Conservation (phyloP, 2,113 vertebrate genomes). For the Neofelis nebulosa region DNA sequence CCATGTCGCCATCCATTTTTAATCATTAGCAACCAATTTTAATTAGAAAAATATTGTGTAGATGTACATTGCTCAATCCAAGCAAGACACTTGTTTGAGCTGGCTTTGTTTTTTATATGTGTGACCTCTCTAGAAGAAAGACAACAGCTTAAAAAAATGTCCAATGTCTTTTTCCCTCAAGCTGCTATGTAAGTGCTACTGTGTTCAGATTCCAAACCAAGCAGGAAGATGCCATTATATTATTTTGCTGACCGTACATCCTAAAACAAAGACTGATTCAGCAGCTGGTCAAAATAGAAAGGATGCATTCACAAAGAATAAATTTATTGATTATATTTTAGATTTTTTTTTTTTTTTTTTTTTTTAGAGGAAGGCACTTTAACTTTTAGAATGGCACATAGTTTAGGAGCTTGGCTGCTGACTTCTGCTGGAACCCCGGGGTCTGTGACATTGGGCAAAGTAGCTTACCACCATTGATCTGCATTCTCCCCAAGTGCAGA, state of each 20-base stretch:
- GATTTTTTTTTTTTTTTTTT: neutral
- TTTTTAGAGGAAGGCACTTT: neutral
- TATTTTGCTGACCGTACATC: slow-evolving; percentile 61
- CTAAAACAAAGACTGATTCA: slow-evolving; percentile 62
- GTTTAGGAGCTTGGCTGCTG: neutral
- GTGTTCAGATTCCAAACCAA: slow-evolving; percentile 58
- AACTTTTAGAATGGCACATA: slow-evolving; percentile 19
- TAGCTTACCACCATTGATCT: neutral
- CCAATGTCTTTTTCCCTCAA: neutral
- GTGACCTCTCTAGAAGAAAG: slow-evolving; percentile 34
- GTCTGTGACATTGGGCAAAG: neutral
- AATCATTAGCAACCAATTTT: neutral
- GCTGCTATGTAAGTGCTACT: neutral
- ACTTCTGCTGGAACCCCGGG: neutral
- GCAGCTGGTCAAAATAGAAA: slow-evolving; percentile 69
- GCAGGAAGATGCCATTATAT: slow-evolving; percentile 59
- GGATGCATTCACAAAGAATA: slow-evolving; percentile 42
- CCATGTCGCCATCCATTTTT: neutral
- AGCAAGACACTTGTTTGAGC: neutral
- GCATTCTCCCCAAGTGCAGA: neutral
- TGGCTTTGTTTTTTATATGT: neutral
- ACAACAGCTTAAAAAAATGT: neutral
- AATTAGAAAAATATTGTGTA: neutral
- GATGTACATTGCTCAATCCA: neutral
- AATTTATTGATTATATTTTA: slow-evolving; percentile 62